Base-by-base conservation (phyloP, 2,113 vertebrate species). In the Ardeotis arabs region DNA sequence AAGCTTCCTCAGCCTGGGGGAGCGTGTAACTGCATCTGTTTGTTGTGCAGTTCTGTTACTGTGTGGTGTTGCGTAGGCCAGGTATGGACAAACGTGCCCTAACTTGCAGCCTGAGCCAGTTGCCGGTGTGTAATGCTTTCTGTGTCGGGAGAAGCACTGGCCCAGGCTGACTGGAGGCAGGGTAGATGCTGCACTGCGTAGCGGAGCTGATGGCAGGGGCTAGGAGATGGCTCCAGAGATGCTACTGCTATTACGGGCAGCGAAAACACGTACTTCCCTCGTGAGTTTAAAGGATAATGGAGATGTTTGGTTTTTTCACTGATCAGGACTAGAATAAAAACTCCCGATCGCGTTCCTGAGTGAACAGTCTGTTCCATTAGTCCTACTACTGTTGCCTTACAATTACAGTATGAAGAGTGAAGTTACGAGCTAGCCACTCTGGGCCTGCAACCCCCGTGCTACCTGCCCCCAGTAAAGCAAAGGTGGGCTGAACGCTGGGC, bases 1-100 rank as follows among this genome's bases (percentile, higher is more conserved):
- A 73, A 89, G 81, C 91, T 93, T 90, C 84, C 77, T 82, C 25
- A 12, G 91, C 77, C 74, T 3, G 6, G 74, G 66, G 84, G 55
- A 85, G 96, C 7, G 5, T 77, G 82, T 67, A 80, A 82, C 80
- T 89, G 88, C 92, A 75, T 92, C 90, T 93, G 90, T 90, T 93
- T 93, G 92, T 83, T 85, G 82, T 88, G 95, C 74, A 69, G 59
- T 10, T 45, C 83, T 94, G 90, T 37, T 68, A 41, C 70, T 56
- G 62, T 37, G 72, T 29, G 52, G 47, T 60, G 64, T 10, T 94
- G 94, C 15, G 19, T 92, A n/a, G 96, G 95, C 86, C 88, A 93
- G 93, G 90, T 50, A 10, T 63, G 89, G 87, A 59, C 77, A 87
- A 15, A 89, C 85, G 89, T 93, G 96, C 84, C 93, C 37, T 4